Conservation (phyloP, 2,888 invertebrate species). For the Euzetes globulus region DNA sequence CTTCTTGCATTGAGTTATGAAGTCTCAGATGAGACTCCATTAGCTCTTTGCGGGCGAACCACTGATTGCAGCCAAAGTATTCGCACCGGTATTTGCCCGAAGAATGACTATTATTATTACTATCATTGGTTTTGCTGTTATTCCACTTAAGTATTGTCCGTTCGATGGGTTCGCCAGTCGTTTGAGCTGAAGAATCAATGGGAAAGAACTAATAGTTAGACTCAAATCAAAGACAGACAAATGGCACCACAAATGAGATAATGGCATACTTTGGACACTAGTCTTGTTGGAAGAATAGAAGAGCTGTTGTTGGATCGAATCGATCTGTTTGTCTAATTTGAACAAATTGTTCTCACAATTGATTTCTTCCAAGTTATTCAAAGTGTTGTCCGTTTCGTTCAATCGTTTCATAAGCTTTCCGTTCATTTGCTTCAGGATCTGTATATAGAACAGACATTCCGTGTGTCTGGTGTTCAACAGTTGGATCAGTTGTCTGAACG, state of each 20-base stretch:
- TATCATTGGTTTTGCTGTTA: not conserved
- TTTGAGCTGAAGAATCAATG: not conserved
- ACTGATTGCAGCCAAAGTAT: constrained; percentile 10
- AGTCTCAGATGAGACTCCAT: constrained; percentile 9
- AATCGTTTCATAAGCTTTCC: not conserved
- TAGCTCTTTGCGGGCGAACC: not conserved
- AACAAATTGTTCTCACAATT: constrained; percentile 6
- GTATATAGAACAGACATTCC: constrained; percentile 21
- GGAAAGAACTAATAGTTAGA: no score
- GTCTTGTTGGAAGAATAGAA: not conserved
- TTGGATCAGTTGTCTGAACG: constrained; percentile 21
- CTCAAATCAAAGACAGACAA: not conserved
- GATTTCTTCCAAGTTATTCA: constrained; percentile 5
- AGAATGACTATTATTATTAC: not conserved
- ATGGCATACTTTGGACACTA: not conserved
- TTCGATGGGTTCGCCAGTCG: not conserved
- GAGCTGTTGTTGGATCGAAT: constrained; percentile 5
- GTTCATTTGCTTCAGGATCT: not conserved
- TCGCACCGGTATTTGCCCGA: constrained; percentile 28
- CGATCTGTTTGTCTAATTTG: constrained; percentile 29
- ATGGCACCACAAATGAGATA: not conserved
- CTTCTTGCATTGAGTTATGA: constrained; percentile 2
- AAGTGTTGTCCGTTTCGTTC: not conserved
- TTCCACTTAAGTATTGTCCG: not conserved
- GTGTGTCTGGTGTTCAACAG: constrained; percentile 23